These are phyloP conservation scores for Macropodus opercularis DNA, from an alignment of 2,797 vertebrate species.

Conservation along the genomic window DNA sequence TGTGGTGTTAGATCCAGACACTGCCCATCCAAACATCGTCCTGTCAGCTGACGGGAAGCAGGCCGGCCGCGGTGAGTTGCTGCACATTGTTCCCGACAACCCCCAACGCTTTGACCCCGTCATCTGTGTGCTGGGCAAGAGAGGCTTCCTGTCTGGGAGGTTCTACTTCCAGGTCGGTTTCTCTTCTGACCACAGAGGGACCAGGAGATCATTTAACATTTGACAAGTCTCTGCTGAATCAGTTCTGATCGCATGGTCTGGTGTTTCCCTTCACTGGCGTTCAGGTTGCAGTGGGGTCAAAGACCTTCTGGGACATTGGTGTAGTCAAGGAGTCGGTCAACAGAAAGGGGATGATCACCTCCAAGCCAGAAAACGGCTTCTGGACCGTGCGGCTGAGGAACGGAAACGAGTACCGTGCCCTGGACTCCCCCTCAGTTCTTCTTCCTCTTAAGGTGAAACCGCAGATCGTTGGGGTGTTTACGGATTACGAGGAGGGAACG, in stretches of 20 bases:
- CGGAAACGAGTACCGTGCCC: slow-evolving; percentile 72
- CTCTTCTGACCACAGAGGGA: neutral
- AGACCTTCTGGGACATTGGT: slow-evolving; percentile 85
- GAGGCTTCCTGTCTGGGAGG: slow-evolving; percentile 75
- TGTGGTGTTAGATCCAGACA: slow-evolving; percentile 80
- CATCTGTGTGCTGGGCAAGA: slow-evolving; percentile 81
- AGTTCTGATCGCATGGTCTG: neutral
- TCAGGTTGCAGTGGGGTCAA: slow-evolving; percentile 78
- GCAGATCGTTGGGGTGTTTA: slow-evolving; percentile 69
- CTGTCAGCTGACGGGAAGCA: slow-evolving; percentile 78
- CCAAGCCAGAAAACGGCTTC: slow-evolving; percentile 76
- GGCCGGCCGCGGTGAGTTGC: slow-evolving; percentile 68
- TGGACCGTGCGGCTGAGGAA: slow-evolving; percentile 78
- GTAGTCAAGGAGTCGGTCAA: slow-evolving; percentile 77
- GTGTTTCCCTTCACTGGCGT: neutral
- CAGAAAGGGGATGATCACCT: slow-evolving; percentile 82
- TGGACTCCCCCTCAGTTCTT: slow-evolving; percentile 66
- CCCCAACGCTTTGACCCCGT: slow-evolving; percentile 79
- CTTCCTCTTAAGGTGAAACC: slow-evolving; percentile 58
- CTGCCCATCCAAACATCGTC: slow-evolving; percentile 80
- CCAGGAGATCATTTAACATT: neutral
- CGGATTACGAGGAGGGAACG: slow-evolving; percentile 66
- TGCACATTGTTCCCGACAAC: slow-evolving; percentile 71
- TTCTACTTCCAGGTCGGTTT: slow-evolving; percentile 80
- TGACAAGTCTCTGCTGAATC: neutral